Evolutionary conservation across 2,888 invertebrate species (phyloP).

Genomic region (Trichopria drosophilae): DNA sequence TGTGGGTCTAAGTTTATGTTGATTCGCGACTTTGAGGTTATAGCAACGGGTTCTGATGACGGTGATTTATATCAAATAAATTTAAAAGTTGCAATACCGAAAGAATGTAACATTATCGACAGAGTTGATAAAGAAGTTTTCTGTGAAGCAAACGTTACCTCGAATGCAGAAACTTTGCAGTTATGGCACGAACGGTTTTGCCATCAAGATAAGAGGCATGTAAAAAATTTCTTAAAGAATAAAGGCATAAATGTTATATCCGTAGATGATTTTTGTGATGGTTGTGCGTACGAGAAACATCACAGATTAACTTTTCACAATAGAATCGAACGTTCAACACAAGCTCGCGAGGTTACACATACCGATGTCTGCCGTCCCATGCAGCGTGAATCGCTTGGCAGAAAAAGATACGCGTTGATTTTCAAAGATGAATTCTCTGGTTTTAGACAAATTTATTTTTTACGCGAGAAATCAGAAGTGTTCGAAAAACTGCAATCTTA

Average conservation of each 20-base stretch:
- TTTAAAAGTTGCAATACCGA: background rate
- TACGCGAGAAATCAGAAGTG: constrained; percentile 13
- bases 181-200: no score
- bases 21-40: no score
- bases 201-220: no score
- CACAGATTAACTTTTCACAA: no score
- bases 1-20: background rate
- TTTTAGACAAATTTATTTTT: constrained; percentile 3
- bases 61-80: constrained; percentile 7
- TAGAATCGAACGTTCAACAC: background rate
- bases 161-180: no score
- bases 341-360: background rate
- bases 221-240: no score
- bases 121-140: no score
- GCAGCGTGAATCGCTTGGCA: constrained; percentile 6
- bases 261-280: no score
- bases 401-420: constrained; percentile 2
- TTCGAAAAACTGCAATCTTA: constrained; percentile 15
- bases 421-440: constrained; percentile 10
- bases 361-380: constrained; percentile 7
- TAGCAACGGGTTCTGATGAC: no score
- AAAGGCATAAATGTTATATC: no score
- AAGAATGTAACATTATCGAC: constrained; percentile 9
- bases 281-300: no score
- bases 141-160: no score